A percentile compares a stretch with the other conserved stretches of the same genome.
phyloP scores from a whole-genome alignment of 2,888 invertebrate species.

The Colostygia pectinataria region DNA sequence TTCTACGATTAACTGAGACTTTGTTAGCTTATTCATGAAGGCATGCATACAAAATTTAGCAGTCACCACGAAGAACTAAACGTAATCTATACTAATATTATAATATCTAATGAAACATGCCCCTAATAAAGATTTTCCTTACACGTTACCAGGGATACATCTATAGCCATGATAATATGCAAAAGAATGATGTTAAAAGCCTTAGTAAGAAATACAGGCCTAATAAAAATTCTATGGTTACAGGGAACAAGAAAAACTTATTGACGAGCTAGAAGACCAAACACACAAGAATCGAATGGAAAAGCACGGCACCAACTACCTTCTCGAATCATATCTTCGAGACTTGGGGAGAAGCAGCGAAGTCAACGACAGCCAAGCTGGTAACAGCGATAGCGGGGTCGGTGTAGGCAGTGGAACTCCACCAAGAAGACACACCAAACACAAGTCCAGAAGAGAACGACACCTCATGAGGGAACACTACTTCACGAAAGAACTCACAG shows the following conservation, averaged over 20 bases:
- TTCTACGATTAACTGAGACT: background rate
- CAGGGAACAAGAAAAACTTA: slow-evolving; percentile 90
- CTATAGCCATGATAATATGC: too few relatives aligned
- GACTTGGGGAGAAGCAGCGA: slow-evolving; percentile 72
- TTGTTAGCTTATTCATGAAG: background rate
- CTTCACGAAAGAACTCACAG: slow-evolving; percentile 79
- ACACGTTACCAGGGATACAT: too few relatives aligned
- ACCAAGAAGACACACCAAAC: slow-evolving; percentile 77
- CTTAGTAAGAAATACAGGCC: too few relatives aligned
- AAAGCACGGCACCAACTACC: slow-evolving; percentile 90
- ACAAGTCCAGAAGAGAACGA: slow-evolving; percentile 79
- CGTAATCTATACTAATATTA: too few relatives aligned
- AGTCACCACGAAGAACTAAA: too few relatives aligned
- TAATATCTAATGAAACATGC: too few relatives aligned
- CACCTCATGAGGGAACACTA: slow-evolving; percentile 81
- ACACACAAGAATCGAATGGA: slow-evolving; percentile 88
- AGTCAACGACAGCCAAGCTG: slow-evolving; percentile 82
- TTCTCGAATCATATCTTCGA: slow-evolving; percentile 88
- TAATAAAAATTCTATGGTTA: slow-evolving; percentile 21
- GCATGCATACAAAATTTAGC: too few relatives aligned
- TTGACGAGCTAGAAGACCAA: slow-evolving; percentile 90
- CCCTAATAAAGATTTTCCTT: too few relatives aligned
- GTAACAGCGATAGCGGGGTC: slow-evolving; percentile 88
- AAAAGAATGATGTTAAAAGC: too few relatives aligned
- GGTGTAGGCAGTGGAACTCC: slow-evolving; percentile 86